Percentiles rank a stretch among this genome's conserved stretches.
Conservation (phyloP, 2,113 vertebrate genomes). For the Empidonax alnorum region DNA sequence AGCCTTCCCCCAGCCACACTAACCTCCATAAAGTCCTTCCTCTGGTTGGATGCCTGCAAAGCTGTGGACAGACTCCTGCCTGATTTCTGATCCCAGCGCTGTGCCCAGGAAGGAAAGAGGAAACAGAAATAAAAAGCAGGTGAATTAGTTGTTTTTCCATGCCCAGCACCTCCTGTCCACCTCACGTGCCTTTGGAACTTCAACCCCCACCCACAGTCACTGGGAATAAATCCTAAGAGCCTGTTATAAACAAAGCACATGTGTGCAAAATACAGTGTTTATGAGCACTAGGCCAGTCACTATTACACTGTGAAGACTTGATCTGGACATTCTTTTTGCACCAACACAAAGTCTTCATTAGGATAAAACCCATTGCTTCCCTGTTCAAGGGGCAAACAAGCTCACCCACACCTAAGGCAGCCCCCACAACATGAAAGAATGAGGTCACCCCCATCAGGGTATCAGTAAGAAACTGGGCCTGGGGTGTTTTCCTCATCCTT, state of each 20-base stretch:
- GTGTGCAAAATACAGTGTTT: not conserved
- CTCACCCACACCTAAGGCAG: not conserved
- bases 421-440: not conserved
- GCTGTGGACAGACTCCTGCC: slow-evolving; percentile 86
- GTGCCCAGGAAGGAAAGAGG: not conserved
- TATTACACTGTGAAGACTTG: not conserved
- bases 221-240: not conserved
- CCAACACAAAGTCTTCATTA: not conserved
- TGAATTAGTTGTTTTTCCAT: not conserved
- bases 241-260: not conserved
- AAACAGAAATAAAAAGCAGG: not conserved
- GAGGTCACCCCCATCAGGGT: fast-evolving
- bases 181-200: not conserved
- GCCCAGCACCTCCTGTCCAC: not conserved
- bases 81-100: slow-evolving; percentile 96
- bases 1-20: not conserved
- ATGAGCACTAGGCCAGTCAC: not conserved
- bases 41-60: slow-evolving; percentile 91
- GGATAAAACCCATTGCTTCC: not conserved
- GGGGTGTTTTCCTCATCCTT: not conserved
- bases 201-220: not conserved
- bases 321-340: not conserved
- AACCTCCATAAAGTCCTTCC: slow-evolving; percentile 99
- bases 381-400: not conserved
- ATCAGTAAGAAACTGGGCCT: not conserved